Evolutionary conservation across 2,888 invertebrate species (phyloP).

Genomic region (Acanthosoma haemorrhoidale): DNA sequence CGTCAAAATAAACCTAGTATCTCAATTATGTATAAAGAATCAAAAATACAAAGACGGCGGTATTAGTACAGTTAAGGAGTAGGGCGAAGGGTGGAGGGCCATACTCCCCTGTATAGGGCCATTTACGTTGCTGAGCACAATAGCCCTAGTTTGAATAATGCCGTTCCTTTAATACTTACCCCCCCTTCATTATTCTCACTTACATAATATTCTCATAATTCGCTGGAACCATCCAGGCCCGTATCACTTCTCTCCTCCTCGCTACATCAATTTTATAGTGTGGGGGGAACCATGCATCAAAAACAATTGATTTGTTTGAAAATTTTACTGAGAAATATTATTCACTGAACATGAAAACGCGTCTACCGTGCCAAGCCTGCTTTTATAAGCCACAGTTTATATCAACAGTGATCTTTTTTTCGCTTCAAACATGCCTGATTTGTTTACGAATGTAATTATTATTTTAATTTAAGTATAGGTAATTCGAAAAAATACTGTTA

Average conservation of each 20-base stretch:
- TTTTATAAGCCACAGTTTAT: no score
- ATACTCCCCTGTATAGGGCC: no score
- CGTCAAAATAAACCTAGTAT: background rate
- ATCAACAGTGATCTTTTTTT: no score
- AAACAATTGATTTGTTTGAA: no score
- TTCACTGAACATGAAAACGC: no score
- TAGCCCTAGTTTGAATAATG: conserved; percentile 27
- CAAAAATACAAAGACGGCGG: background rate
- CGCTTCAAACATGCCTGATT: no score
- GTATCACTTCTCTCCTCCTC: background rate
- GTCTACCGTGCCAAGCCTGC: no score
- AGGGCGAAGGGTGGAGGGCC: background rate
- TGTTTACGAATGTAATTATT: no score
- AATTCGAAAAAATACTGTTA: no score
- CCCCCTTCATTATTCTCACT: conserved; percentile 24
- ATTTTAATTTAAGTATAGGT: no score
- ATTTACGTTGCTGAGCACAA: background rate
- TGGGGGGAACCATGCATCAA: no score
- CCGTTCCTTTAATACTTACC: conserved; percentile 24
- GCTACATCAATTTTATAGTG: conserved; percentile 5
- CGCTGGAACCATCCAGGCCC: background rate
- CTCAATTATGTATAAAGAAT: background rate
- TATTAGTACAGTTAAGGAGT: background rate
- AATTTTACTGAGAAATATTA: no score
- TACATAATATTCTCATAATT: conserved; percentile 28